Conservation (phyloP, 2,888 invertebrate species). For the Dilophus febrilis region DNA sequence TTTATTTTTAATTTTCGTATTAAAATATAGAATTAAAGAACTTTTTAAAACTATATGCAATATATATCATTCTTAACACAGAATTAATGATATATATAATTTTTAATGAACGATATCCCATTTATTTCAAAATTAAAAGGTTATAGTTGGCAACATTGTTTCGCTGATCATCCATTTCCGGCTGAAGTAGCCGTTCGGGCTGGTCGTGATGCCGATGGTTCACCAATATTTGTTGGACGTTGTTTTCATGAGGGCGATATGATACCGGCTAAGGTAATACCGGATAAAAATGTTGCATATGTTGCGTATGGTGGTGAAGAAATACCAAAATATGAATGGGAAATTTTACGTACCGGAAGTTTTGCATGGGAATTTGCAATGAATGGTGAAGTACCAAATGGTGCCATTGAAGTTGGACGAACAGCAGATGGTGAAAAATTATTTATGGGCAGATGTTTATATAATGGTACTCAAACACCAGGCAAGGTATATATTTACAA, state of each 20-base stretch:
- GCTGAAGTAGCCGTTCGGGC: conserved; percentile 34
- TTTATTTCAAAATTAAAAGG: background rate
- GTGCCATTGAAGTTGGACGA: conserved; percentile 46
- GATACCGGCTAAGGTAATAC: conserved; percentile 44
- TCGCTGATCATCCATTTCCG: conserved; percentile 32
- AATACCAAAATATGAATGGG: conserved; percentile 42
- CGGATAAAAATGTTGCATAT: conserved; percentile 43
- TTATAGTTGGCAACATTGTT: conserved; percentile 26
- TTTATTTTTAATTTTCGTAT: too few relatives aligned
- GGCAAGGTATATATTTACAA: conserved; percentile 42
- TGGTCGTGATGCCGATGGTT: conserved; percentile 54
- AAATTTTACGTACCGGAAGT: conserved; percentile 44
- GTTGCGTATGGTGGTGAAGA: conserved; percentile 45
- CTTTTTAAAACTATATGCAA: too few relatives aligned
- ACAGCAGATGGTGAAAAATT: conserved; percentile 47
- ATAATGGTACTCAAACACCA: conserved; percentile 47
- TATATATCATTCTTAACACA: too few relatives aligned
- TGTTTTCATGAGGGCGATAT: conserved; percentile 44
- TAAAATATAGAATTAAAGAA: too few relatives aligned
- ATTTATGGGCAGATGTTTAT: conserved; percentile 48
- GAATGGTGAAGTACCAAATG: conserved; percentile 42
- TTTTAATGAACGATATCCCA: too few relatives aligned
- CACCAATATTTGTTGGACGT: conserved; percentile 55
- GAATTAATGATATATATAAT: too few relatives aligned
- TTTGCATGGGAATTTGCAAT: conserved; percentile 47